Base-by-base conservation (phyloP, 2,888 invertebrate species). In the Meloe dianella region DNA sequence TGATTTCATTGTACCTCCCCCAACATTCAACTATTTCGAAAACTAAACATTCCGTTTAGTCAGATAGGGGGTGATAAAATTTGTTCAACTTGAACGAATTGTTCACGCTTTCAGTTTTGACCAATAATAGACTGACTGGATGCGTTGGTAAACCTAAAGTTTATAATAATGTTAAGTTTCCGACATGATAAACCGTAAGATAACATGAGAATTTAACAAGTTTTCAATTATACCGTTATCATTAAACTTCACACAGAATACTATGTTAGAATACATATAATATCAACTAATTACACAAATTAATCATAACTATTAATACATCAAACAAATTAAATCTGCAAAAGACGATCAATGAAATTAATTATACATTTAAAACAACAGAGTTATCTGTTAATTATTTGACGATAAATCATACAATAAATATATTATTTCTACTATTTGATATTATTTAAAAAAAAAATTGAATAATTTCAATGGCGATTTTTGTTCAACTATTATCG, bases 1-100 rank as follows among this genome's bases (percentile, higher is more conserved):
- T 68, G 67, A 65, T 65, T 68, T 62, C 65, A 65, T 68, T 65
- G 67, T 65, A 65, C 65, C 64, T 64, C 61, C n/a, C 61, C 61
- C 41, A 56, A 47, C 60, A 62, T 63, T 60, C 62, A 51, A 62
- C 64, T 59, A 58, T 51, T 59, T 10, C 47, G 64, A 57, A 64
- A 64, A 64, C 62, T 68, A 60, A 68, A 68, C 67, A 65, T 61
- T 68, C 56, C 62, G 60, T 68, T 65, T 60, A 68, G 59, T 38
- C 22, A 27, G 61, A 61, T 30, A 17, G 27, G 47, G 17, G 27
- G 20, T 59, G 67, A 68, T 65, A 65, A 68, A 68, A 68, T 64
- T 61, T 67, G 32, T 58, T 61, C 38, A 67, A 67, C 47, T 67
- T 57, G 61, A 29, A 51, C 35, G 30, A 58, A 35, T 32, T 20